These are phyloP conservation scores for Scaptomyza reducta DNA, from an alignment of 2,888 invertebrate genomes.

Conservation along the genomic window DNA sequence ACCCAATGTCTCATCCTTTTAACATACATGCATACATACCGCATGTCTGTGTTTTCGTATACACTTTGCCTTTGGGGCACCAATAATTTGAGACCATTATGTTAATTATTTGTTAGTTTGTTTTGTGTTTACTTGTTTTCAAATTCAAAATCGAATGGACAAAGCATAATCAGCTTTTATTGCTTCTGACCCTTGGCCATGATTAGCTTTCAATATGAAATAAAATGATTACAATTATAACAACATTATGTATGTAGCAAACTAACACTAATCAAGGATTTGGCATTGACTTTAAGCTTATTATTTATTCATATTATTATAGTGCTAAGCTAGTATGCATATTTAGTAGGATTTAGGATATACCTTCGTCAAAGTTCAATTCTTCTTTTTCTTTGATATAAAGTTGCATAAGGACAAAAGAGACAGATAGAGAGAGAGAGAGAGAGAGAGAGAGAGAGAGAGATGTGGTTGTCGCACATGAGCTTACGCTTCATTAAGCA, in stretches of 20 bases:
- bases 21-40: background rate
- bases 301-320: background rate
- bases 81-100: background rate
- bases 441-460: background rate
- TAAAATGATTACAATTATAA: too few species aligned
- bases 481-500: constrained; percentile 75
- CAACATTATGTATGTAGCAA: too few species aligned
- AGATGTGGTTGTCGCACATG: constrained; percentile 50
- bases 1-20: constrained; percentile 8
- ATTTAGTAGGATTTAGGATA: too few species aligned
- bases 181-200: too few species aligned
- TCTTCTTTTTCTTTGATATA: constrained; percentile 13
- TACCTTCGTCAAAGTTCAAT: constrained; percentile 3
- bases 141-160: too few species aligned
- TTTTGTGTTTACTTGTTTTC: too few species aligned
- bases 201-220: too few species aligned
- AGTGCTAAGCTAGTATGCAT: too few species aligned
- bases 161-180: too few species aligned
- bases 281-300: background rate
- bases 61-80: background rate
- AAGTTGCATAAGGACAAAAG: constrained; percentile 34
- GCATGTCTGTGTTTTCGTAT: constrained; percentile 10
- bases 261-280: background rate
- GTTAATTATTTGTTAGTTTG: background rate
- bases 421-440: background rate